Evolutionary conservation across 2,888 invertebrate species (phyloP).

Genomic region (Didymodactylos carnosus): DNA sequence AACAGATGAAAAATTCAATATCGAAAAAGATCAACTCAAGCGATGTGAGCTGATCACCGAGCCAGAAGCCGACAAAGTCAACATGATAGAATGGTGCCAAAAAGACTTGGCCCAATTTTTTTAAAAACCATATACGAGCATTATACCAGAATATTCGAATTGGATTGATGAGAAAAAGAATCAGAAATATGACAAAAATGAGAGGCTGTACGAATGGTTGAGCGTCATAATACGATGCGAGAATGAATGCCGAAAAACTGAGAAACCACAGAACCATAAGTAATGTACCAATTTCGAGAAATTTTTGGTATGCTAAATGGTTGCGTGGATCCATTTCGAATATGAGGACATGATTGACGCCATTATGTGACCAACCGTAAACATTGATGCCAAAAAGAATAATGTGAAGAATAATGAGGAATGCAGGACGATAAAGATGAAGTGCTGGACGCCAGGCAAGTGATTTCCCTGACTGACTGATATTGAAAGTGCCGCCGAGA

Average conservation of each 20-base stretch:
- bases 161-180: constrained; percentile 70
- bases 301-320: constrained; percentile 64
- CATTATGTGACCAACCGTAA: constrained; percentile 86
- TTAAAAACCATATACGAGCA: constrained; percentile 60
- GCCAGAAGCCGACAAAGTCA: constrained; percentile 70
- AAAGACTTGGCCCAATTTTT: constrained; percentile 42
- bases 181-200: constrained; percentile 52
- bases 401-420: constrained; percentile 71
- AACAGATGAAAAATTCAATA: constrained; percentile 71
- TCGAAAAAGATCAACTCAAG: constrained; percentile 70
- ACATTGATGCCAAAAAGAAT: constrained; percentile 86
- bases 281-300: constrained; percentile 53
- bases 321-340: constrained; percentile 88
- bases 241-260: constrained; percentile 63
- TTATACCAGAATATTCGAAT: constrained; percentile 71
- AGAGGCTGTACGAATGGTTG: constrained; percentile 80
- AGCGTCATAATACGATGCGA: constrained; percentile 59
- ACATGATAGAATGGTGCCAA: constrained; percentile 9
- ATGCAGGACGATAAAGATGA: constrained; percentile 73
- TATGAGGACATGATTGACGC: constrained; percentile 89
- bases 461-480: background rate
- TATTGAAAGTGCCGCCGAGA: background rate
- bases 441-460: constrained; percentile 48
- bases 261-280: constrained; percentile 49
- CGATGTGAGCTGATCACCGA: constrained; percentile 89